Evolutionary conservation across 2,888 invertebrate species (phyloP).

Genomic region (Oligia fasciuncula): DNA sequence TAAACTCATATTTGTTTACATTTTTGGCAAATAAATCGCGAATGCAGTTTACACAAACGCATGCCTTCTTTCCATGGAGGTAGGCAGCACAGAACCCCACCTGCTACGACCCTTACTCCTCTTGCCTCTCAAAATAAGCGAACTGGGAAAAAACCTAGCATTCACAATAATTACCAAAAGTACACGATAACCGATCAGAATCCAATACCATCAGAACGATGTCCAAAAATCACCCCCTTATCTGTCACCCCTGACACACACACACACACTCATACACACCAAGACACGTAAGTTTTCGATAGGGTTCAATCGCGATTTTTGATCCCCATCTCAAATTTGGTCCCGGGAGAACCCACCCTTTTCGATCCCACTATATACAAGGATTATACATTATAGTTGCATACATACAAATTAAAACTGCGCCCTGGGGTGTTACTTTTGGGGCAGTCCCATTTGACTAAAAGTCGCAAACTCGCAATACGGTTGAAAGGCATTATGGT

Average conservation of each 20-base stretch:
- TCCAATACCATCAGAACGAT: conserved; percentile 57
- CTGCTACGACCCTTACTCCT: no score
- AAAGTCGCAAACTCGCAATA: conserved; percentile 34
- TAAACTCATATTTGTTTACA: no score
- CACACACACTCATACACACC: conserved; percentile 59
- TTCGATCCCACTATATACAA: conserved; percentile 74
- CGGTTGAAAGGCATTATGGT: conserved; percentile 20
- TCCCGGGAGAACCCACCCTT: conserved; percentile 83
- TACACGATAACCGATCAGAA: conserved; percentile 52
- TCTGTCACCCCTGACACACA: conserved; percentile 69
- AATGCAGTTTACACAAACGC: neutral
- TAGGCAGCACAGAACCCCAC: neutral
- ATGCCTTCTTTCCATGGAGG: neutral
- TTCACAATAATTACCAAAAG: conserved; percentile 5
- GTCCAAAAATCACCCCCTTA: conserved; percentile 67
- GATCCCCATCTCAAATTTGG: conserved; percentile 82
- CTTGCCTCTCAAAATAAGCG: neutral
- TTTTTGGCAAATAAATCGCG: no score
- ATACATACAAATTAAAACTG: conserved; percentile 81
- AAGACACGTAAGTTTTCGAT: conserved; percentile 63
- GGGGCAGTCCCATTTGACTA: conserved; percentile 50
- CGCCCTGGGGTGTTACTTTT: conserved; percentile 71
- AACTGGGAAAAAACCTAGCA: neutral
- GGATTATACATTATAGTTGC: conserved; percentile 78
- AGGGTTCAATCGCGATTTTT: conserved; percentile 79